Percentiles rank a stretch among this genome's conserved stretches.
Conservation (phyloP, 2,797 vertebrate genomes). For the Anguilla megastoma region DNA sequence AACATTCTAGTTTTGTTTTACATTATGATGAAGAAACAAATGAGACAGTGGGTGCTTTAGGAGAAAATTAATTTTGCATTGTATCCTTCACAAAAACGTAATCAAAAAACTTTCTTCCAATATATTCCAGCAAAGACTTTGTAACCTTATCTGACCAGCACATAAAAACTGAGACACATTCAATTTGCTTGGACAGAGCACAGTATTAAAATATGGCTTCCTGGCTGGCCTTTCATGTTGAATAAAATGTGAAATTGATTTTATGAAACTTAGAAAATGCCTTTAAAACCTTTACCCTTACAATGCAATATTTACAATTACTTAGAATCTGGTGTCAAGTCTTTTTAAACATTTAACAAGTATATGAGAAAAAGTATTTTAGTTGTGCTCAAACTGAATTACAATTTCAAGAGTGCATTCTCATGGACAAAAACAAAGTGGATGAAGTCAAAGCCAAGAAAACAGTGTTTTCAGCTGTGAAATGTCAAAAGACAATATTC, state of each 20-base stretch:
- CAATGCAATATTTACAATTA: constrained; percentile 17
- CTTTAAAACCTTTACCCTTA: neutral
- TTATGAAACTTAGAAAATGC: neutral
- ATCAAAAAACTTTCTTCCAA: neutral
- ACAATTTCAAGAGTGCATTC: neutral
- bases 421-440: neutral
- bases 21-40: neutral
- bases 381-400: neutral
- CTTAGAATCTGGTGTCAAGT: neutral
- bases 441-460: neutral
- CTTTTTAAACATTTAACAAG: constrained; percentile 13
- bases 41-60: neutral
- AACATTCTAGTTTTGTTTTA: neutral
- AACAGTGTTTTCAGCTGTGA: too few relatives aligned
- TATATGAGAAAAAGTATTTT: neutral
- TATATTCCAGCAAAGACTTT: neutral
- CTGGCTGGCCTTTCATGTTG: neutral
- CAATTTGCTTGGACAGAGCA: neutral
- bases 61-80: neutral
- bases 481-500: neutral
- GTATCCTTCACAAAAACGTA: neutral
- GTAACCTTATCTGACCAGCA: neutral
- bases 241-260: constrained; percentile 22
- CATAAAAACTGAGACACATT: neutral
- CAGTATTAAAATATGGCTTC: neutral